Conservation (phyloP, 1,140 invertebrate genomes). For the Philaenus spumarius region DNA sequence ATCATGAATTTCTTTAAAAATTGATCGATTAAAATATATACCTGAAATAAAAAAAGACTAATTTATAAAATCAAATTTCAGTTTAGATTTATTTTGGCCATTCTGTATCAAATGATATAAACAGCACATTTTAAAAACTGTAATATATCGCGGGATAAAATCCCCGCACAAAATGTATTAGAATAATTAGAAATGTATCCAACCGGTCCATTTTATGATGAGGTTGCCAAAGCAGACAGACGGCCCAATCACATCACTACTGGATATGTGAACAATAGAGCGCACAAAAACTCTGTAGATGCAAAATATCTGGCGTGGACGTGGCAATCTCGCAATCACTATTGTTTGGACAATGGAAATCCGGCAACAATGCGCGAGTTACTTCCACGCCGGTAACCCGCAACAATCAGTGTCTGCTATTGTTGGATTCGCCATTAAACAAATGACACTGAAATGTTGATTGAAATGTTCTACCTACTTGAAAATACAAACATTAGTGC, state of each 20-base stretch:
- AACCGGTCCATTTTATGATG: conserved; percentile 13
- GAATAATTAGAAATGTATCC: too few species aligned
- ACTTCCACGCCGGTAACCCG: conserved; percentile 9
- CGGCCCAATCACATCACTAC: conserved; percentile 1
- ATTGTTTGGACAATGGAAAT: background rate
- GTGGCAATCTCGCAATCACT: too few species aligned
- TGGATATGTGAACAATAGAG: background rate
- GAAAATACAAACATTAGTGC: too few species aligned
- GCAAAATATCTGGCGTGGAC: conserved; percentile 8
- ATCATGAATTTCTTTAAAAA: too few species aligned
- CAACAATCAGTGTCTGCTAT: conserved; percentile 7
- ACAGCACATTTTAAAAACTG: too few species aligned
- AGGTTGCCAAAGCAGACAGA: background rate
- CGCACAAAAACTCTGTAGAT: background rate
- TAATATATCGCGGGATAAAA: too few species aligned
- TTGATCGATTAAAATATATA: too few species aligned
- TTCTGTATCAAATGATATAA: too few species aligned
- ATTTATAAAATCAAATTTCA: too few species aligned
- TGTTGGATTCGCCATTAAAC: conserved; percentile 5
- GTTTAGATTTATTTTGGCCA: too few species aligned
- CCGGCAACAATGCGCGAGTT: conserved; percentile 4
- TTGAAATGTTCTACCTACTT: conserved; percentile 1
- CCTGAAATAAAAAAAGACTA: too few species aligned
- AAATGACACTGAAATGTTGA: conserved; percentile 9
- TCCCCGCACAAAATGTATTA: too few species aligned